Evolutionary conservation across 2,888 invertebrate species (phyloP), one percentile per base, ranked within the genome.

Genomic region (Eristalinus aeneus): DNA sequence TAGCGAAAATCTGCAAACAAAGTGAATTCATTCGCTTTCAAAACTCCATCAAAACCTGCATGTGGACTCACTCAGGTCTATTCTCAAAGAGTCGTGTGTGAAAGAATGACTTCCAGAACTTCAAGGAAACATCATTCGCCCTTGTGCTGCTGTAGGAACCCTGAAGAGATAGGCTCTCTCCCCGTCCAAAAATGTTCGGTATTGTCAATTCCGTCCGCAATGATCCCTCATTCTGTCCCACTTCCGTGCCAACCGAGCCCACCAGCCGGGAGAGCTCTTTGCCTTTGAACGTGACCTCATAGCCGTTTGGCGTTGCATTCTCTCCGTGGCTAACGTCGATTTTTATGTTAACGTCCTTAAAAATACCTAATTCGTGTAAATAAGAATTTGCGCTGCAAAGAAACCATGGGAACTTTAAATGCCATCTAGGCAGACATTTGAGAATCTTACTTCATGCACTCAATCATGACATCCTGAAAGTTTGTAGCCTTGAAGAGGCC

Each of bases 191-290:
- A 71, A 97, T 93, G 93, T 99, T 99, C 0, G 97, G 97, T 88
- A 96, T 93, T 89, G 95, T 94, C 71, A 96, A 93, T 68, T 96
- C 94, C 90, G 91, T 89, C 78, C 90, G 90, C 34, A 98, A 91
- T 23, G 97, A 96, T 1, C 97, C 98, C 91, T 98, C 98, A 91
- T 98, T 98, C 91, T 98, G 97, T 27, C 97, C 98, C 82, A 98
- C 96, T 88, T 96, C 95, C 0, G 98, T 98, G 90, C 96, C 97
- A 46, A 98, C 94, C 0, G 97, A 96, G 20, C 98, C 98, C 72
- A 96, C 95, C 23, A 98, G 91, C n/a, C 97, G 93, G 16, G 96
- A 95, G 88, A 96, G 91, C 93, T 99, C 99, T 73, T 94, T 94
- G 54, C 98, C 98, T 88, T 95, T 95, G 90, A 98, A 98, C 22